phyloP scores from a whole-genome alignment of 2,797 vertebrate genomes.

The Anisognathus igniventris region DNA sequence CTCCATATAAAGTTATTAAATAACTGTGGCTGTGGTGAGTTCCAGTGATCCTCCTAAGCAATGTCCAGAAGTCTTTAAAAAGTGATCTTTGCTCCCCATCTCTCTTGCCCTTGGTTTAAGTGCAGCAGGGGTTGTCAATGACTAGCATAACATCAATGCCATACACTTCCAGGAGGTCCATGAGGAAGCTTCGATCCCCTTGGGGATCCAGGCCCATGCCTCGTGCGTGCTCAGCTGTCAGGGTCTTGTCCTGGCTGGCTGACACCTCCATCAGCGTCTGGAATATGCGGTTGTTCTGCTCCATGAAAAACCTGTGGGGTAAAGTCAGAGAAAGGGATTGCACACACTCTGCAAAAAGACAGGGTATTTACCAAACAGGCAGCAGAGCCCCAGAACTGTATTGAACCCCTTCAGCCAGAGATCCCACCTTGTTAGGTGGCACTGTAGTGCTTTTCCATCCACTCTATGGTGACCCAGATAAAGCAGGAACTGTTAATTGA shows the following conservation, averaged over 20 bases:
- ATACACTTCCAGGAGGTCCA: constrained; percentile 93
- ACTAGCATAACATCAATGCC: constrained; percentile 92
- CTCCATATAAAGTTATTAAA: constrained; percentile 49
- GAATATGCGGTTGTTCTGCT: constrained; percentile 97
- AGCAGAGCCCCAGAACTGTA: not conserved
- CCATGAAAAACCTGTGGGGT: constrained; percentile 91
- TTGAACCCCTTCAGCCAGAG: not conserved
- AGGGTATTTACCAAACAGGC: not conserved
- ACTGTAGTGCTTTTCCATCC: not conserved
- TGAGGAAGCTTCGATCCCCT: constrained; percentile 89
- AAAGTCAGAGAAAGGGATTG: not conserved
- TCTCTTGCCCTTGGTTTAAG: constrained; percentile 65
- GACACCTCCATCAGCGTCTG: constrained; percentile 93
- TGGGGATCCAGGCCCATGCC: constrained; percentile 98
- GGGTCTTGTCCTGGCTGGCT: constrained; percentile 87
- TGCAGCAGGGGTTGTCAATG: constrained; percentile 96
- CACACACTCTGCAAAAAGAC: not conserved
- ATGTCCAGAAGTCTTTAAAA: constrained; percentile 22
- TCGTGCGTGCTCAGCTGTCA: constrained; percentile 90
- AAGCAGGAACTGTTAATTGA: not conserved
- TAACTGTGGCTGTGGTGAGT: constrained; percentile 29
- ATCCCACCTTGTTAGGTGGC: not conserved
- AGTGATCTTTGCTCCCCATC: constrained; percentile 10
- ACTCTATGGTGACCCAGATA: not conserved
- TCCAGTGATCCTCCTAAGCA: constrained; percentile 46